These are phyloP conservation scores for Danio kyathit DNA, from an alignment of 2,797 vertebrate genomes.

Conservation along the genomic window DNA sequence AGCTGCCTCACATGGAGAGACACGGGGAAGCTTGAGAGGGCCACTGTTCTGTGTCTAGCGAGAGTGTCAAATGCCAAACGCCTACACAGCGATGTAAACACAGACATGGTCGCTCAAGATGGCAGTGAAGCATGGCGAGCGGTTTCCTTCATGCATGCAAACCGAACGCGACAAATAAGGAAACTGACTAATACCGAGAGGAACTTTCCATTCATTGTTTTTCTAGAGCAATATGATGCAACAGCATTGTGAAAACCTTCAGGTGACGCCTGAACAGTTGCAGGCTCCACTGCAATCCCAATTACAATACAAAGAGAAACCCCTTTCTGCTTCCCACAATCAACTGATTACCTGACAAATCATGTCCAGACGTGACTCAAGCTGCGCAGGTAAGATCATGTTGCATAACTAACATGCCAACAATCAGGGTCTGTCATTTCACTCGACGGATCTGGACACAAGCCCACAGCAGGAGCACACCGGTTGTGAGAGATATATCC, in stretches of 20 bases:
- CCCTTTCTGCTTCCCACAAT: conserved; percentile 20
- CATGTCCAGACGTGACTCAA: conserved; percentile 73
- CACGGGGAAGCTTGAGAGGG: conserved; percentile 13
- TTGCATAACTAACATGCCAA: conserved; percentile 69
- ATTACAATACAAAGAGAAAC: conserved; percentile 18
- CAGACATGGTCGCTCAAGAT: conserved; percentile 34
- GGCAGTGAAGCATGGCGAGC: background rate
- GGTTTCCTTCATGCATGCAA: background rate
- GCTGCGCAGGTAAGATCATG: conserved; percentile 74
- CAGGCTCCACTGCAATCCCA: background rate
- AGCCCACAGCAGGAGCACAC: conserved; percentile 21
- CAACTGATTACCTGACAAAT: conserved; percentile 49
- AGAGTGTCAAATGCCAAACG: conserved; percentile 47
- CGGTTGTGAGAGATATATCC: conserved; percentile 11
- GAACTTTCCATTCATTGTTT: background rate
- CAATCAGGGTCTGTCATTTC: conserved; percentile 39
- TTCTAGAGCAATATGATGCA: background rate
- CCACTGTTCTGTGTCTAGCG: conserved; percentile 13
- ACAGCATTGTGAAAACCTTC: background rate
- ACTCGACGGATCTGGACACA: conserved; percentile 28
- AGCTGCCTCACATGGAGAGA: conserved; percentile 37
- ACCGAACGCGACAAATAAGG: background rate
- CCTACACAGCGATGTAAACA: conserved; percentile 54
- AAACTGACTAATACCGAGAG: conserved; percentile 17
- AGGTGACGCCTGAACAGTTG: background rate